Conservation (phyloP, 2,113 vertebrate genomes). For the Calonectris borealis region DNA sequence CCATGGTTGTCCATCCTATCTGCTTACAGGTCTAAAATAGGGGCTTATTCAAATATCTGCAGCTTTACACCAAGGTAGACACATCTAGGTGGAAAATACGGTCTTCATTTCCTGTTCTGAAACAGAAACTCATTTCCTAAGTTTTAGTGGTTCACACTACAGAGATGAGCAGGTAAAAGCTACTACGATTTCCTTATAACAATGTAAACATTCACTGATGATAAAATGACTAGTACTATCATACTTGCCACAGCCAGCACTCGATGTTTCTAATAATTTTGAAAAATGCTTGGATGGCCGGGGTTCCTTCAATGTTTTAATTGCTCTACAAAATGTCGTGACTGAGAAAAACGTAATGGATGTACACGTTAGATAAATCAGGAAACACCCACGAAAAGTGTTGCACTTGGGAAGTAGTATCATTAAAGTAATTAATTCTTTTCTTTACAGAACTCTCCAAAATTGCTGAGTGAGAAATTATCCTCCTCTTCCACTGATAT, state of each 20-base stretch:
- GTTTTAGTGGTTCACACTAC: neutral
- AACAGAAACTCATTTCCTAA: neutral
- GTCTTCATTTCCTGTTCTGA: neutral
- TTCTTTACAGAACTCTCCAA: neutral
- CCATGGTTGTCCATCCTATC: fast-evolving
- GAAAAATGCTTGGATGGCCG: neutral
- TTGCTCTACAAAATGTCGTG: neutral
- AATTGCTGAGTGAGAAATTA: neutral
- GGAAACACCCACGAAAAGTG: neutral
- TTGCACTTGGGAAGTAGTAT: neutral
- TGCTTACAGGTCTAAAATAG: neutral
- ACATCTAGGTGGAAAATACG: neutral
- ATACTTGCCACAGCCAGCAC: neutral
- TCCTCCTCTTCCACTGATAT: neutral
- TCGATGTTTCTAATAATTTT: neutral
- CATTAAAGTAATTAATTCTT: neutral
- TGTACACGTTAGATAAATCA: neutral
- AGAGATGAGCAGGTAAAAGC: neutral
- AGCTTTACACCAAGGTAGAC: neutral
- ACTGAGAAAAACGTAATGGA: neutral
- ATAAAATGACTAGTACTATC: neutral
- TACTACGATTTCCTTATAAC: fast-evolving
- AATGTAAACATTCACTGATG: neutral
- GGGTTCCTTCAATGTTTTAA: neutral
- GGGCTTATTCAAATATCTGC: neutral